phyloP scores from a whole-genome alignment of 2,888 invertebrate genomes.

The Seladonia tumulorum region DNA sequence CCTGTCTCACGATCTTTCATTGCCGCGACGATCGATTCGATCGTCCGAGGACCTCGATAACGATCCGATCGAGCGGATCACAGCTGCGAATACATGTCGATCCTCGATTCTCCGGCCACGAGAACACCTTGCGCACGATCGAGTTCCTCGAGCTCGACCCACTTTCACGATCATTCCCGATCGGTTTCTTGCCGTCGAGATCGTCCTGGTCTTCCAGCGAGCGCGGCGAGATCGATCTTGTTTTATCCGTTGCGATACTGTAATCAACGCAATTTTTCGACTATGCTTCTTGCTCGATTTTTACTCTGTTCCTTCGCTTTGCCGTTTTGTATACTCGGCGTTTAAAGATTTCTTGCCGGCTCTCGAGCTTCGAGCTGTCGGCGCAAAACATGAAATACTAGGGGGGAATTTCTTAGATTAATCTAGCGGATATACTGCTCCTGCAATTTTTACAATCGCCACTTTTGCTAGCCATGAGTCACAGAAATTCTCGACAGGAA shows the following conservation, averaged over 20 bases:
- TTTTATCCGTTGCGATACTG: not conserved
- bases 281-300: not conserved
- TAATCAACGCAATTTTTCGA: not conserved
- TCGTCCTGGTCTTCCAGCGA: not conserved
- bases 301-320: not conserved
- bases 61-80: constrained; percentile 27
- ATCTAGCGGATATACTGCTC: not conserved
- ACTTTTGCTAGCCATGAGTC: not conserved
- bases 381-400: not conserved
- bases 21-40: constrained; percentile 35
- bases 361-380: not conserved
- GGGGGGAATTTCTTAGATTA: not conserved
- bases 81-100: not conserved
- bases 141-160: constrained; percentile 15
- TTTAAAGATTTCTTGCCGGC: not conserved
- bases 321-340: not conserved
- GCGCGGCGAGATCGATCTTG: not conserved
- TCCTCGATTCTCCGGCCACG: not conserved
- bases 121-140: constrained; percentile 9
- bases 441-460: not conserved
- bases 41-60: not conserved
- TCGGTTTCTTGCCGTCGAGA: not conserved
- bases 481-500: too few relatives aligned
- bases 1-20: constrained; percentile 40
- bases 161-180: constrained; percentile 16